Evolutionary conservation across 2,797 vertebrate species (phyloP).

Genomic region (Linurgus olivaceus): DNA sequence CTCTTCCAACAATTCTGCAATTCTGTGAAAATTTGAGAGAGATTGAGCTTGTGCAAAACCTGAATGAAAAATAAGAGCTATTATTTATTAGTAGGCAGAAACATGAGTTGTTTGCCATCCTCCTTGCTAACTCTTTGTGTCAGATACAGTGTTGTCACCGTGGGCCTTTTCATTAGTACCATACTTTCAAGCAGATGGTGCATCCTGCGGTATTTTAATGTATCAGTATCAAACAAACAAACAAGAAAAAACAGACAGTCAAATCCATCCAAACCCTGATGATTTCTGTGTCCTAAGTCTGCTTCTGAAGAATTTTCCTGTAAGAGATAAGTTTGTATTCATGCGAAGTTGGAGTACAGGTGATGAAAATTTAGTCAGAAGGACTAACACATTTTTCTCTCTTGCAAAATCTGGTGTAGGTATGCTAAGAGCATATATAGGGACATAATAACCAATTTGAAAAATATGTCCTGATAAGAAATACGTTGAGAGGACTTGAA

Average conservation of each 20-base stretch:
- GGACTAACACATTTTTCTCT: not conserved
- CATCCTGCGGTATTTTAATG: not conserved
- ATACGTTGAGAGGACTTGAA: not conserved
- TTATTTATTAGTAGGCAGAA: not conserved
- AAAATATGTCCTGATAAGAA: not conserved
- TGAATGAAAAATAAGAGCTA: not conserved
- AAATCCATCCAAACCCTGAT: not conserved
- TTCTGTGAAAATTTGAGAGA: not conserved
- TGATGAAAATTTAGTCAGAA: not conserved
- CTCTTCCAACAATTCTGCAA: not conserved
- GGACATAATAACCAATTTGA: not conserved
- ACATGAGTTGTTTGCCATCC: not conserved
- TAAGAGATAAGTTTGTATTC: not conserved
- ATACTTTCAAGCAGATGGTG: not conserved
- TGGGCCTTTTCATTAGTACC: not conserved
- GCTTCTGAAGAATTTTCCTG: not conserved
- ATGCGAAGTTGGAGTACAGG: not conserved
- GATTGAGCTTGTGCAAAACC: not conserved
- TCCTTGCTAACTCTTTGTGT: not conserved
- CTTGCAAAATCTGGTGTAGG: not conserved
- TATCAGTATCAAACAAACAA: not conserved
- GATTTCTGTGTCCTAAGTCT: not conserved
- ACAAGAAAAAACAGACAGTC: not conserved
- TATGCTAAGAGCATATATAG: not conserved
- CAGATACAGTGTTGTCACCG: not conserved